Percentiles rank a stretch among this genome's conserved stretches.
phyloP scores from a whole-genome alignment of 2,888 invertebrate species.

The Carabus problematicus region DNA sequence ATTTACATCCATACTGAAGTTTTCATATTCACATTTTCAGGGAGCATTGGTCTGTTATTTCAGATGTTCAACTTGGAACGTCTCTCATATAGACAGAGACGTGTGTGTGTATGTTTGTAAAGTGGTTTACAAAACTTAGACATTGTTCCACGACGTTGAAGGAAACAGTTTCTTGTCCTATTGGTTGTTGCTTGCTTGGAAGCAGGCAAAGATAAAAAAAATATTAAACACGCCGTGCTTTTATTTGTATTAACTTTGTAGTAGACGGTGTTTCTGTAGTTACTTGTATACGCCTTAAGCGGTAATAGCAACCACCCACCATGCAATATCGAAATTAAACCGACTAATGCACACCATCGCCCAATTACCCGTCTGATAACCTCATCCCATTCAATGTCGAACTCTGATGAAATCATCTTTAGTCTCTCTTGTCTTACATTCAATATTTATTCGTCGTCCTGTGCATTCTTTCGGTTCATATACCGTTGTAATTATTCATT shows the following conservation, averaged over 20 bases:
- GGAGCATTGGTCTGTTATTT: conserved; percentile 29
- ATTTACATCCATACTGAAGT: background rate
- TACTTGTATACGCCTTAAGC: background rate
- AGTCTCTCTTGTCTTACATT: no score
- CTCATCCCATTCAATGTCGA: no score
- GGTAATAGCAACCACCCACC: background rate
- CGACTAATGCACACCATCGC: no score
- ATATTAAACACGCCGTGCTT: conserved; percentile 19
- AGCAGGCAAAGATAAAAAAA: conserved; percentile 23
- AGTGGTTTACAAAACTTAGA: conserved; percentile 39
- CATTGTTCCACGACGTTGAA: conserved; percentile 15
- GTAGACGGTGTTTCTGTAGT: background rate
- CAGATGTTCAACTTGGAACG: conserved; percentile 14
- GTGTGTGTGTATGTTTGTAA: conserved; percentile 27
- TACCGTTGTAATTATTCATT: no score
- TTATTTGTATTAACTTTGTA: conserved; percentile 25
- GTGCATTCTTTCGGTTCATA: no score
- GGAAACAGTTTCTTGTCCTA: conserved; percentile 6
- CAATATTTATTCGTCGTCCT: no score
- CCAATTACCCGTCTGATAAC: no score
- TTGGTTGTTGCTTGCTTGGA: background rate
- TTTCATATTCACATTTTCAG: background rate
- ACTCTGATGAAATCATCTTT: no score
- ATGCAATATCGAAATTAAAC: no score
- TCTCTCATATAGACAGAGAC: background rate